Evolutionary conservation across 2,888 invertebrate species (phyloP).

Genomic region (Andrena bucephala): DNA sequence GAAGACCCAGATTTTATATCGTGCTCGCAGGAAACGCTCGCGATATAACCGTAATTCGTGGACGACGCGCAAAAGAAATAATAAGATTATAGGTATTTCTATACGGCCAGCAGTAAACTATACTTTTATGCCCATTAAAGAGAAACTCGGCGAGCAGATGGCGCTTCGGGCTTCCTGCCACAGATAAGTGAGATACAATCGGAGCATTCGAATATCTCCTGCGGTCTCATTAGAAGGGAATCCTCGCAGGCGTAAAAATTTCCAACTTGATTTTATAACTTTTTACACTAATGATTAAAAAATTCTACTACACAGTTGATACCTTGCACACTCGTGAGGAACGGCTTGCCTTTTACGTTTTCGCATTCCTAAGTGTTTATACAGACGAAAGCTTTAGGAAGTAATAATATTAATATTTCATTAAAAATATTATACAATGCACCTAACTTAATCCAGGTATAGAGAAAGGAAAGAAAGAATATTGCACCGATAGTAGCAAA

Average conservation of each 20-base stretch:
- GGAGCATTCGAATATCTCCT: constrained; percentile 56
- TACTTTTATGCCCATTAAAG: constrained; percentile 63
- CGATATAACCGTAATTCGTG: constrained; percentile 43
- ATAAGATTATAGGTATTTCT: constrained; percentile 60
- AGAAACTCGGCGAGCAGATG: constrained; percentile 55
- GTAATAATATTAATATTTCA: too few relatives aligned
- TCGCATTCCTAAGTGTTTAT: too few relatives aligned
- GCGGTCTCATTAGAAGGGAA: constrained; percentile 17
- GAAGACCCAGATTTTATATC: constrained; percentile 17
- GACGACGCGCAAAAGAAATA: constrained; percentile 54
- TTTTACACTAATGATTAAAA: not conserved
- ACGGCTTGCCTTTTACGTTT: too few relatives aligned
- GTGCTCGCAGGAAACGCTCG: constrained; percentile 28
- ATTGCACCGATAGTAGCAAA: too few relatives aligned
- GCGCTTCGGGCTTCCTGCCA: constrained; percentile 56
- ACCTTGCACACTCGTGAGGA: too few relatives aligned
- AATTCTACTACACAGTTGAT: too few relatives aligned
- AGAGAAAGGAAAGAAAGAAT: too few relatives aligned
- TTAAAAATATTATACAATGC: too few relatives aligned
- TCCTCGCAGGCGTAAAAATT: not conserved
- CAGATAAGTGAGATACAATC: constrained; percentile 62
- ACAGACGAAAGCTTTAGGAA: too few relatives aligned
- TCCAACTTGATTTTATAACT: too few relatives aligned
- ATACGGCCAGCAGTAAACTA: constrained; percentile 54
- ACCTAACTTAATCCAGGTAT: too few relatives aligned